These are phyloP conservation scores for Platycnemis pennipes DNA, from an alignment of 2,888 invertebrate species.

Conservation along the genomic window DNA sequence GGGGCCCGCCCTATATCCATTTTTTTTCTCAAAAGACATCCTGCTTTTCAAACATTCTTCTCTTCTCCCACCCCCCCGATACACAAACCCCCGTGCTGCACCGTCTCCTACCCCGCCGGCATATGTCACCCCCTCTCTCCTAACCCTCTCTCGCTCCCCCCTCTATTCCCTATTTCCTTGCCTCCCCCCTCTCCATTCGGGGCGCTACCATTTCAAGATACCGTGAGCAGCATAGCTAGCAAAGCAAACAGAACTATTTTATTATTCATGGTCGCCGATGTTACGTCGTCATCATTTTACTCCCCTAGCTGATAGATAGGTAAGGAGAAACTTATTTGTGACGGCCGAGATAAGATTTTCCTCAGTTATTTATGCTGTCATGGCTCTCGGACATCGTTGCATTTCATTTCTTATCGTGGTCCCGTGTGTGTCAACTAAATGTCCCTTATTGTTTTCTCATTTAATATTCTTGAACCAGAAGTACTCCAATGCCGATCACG, in stretches of 20 bases:
- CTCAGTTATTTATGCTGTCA: not conserved
- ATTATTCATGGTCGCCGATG: conserved; percentile 56
- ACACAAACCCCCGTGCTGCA: not conserved
- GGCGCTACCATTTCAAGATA: conserved; percentile 29
- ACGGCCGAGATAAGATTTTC: not conserved
- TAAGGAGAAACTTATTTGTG: conserved; percentile 35
- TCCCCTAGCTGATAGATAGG: conserved; percentile 42
- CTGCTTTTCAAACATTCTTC: conserved; percentile 63
- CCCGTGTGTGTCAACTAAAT: not conserved
- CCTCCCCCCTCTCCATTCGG: not conserved
- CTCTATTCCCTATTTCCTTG: not conserved
- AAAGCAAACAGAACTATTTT: conserved; percentile 57
- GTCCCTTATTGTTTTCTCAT: too few relatives aligned
- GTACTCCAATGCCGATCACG: too few relatives aligned
- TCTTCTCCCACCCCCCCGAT: not conserved
- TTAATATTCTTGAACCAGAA: too few relatives aligned
- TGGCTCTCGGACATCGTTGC: not conserved
- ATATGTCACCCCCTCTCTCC: not conserved
- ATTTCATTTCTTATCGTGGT: not conserved
- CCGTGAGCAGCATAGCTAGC: conserved; percentile 52
- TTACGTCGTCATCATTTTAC: not conserved
- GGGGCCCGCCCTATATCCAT: conserved; percentile 63
- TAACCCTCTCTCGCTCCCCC: not conserved
- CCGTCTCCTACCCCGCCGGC: not conserved
- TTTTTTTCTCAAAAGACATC: conserved; percentile 65